Conservation (phyloP, 2,888 invertebrate genomes). For the Eupithecia inturbata region DNA sequence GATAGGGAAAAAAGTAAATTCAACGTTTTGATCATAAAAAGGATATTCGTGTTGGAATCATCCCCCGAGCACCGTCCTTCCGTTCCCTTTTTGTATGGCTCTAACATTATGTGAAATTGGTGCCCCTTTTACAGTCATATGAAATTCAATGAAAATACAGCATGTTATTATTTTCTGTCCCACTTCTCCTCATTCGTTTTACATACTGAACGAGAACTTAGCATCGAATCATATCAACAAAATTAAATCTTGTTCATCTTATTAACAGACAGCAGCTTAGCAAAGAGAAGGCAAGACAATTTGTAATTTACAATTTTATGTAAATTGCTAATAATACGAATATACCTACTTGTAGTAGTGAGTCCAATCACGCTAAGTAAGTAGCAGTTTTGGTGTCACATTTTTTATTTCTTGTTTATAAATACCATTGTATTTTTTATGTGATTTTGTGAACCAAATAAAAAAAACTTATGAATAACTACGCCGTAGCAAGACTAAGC, state of each 20-base stretch:
- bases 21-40: constrained; percentile 37
- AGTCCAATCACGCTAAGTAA: not conserved
- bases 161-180: constrained; percentile 9
- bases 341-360: not conserved
- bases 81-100: constrained; percentile 34
- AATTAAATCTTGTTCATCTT: not conserved
- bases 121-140: constrained; percentile 26
- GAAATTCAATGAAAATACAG: constrained; percentile 10
- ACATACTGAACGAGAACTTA: not conserved
- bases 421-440: too few relatives aligned
- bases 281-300: not conserved
- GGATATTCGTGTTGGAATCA: constrained; percentile 35
- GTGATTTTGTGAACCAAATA: too few relatives aligned
- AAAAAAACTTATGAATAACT: not conserved
- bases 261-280: not conserved
- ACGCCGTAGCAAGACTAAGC: not conserved
- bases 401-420: not conserved
- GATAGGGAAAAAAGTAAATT: constrained; percentile 32
- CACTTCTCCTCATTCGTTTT: not conserved
- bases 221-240: not conserved
- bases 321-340: not conserved
- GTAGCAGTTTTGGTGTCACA: not conserved
- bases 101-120: constrained; percentile 35
- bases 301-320: not conserved
- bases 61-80: constrained; percentile 32